Conservation (phyloP, 1,140 invertebrate species). For the Trichonephila clavata region DNA sequence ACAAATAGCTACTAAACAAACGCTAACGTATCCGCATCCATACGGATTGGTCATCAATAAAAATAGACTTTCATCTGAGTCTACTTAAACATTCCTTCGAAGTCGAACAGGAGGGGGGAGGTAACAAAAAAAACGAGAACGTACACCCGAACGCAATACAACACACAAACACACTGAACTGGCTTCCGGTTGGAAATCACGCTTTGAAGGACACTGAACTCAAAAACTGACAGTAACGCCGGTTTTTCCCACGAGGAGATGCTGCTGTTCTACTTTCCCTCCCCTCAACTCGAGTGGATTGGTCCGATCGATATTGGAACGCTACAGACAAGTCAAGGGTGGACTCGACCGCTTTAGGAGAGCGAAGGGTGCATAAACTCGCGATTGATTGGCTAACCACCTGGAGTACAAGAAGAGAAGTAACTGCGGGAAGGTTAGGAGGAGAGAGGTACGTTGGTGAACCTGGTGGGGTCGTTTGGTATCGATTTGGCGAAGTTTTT, state of each 20-base stretch:
- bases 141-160: background rate
- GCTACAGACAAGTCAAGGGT: conserved; percentile 14
- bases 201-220: conserved; percentile 65
- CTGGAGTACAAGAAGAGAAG: conserved; percentile 53
- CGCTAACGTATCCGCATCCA: background rate
- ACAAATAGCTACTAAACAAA: background rate
- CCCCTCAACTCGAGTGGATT: background rate
- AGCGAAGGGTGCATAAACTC: conserved; percentile 17
- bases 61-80: background rate
- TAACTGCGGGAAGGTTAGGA: background rate
- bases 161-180: conserved; percentile 27
- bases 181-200: background rate
- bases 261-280: background rate
- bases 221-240: conserved; percentile 53
- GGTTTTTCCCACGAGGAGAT: conserved; percentile 49
- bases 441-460: background rate
- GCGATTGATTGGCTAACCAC: conserved; percentile 71
- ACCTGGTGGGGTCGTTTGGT: conserved; percentile 24
- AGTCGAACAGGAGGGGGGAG: background rate
- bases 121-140: conserved; percentile 15
- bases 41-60: background rate
- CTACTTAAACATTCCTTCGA: background rate
- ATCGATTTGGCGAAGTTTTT: conserved; percentile 70
- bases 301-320: conserved; percentile 42
- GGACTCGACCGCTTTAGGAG: conserved; percentile 36